These are phyloP conservation scores for Campopleginae sp. DNA, from an alignment of 2,888 invertebrate species.

Conservation along the genomic window DNA sequence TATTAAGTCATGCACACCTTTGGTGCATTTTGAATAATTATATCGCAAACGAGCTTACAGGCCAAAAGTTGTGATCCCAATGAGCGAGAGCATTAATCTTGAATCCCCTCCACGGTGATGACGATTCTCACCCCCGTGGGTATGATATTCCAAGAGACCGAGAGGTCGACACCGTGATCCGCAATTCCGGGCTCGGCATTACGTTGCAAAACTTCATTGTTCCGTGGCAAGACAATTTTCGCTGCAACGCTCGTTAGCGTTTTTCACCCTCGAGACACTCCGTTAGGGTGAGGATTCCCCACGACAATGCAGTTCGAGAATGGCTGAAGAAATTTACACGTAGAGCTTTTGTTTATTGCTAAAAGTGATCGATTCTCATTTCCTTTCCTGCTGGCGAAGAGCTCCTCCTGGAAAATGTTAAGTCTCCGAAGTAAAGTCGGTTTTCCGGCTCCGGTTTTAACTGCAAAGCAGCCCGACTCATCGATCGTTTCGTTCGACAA, in stretches of 20 bases:
- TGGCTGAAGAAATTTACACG: neutral
- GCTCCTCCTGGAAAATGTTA: neutral
- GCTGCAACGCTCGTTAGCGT: constrained; percentile 45
- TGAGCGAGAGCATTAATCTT: constrained; percentile 48
- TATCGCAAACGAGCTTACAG: constrained; percentile 27
- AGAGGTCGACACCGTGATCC: constrained; percentile 50
- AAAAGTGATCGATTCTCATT: neutral
- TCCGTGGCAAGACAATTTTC: constrained; percentile 58
- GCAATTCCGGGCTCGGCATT: constrained; percentile 43
- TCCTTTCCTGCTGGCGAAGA: neutral
- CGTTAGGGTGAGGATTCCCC: constrained; percentile 9
- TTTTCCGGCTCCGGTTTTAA: constrained; percentile 5
- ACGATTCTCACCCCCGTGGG: constrained; percentile 23
- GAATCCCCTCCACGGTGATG: neutral
- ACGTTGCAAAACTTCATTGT: constrained; percentile 56
- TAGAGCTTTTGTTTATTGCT: neutral
- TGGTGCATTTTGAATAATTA: constrained; percentile 42
- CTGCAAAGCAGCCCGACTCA: constrained; percentile 6
- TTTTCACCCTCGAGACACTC: constrained; percentile 43
- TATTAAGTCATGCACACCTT: constrained; percentile 37
- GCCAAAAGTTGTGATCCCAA: constrained; percentile 18
- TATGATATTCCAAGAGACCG: constrained; percentile 54
- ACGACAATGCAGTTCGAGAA: neutral
- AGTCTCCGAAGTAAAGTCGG: constrained; percentile 23
- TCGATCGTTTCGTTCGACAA: constrained; percentile 29